phyloP scores from a whole-genome alignment of 1,140 invertebrate genomes.

The Magallana gigas region DNA sequence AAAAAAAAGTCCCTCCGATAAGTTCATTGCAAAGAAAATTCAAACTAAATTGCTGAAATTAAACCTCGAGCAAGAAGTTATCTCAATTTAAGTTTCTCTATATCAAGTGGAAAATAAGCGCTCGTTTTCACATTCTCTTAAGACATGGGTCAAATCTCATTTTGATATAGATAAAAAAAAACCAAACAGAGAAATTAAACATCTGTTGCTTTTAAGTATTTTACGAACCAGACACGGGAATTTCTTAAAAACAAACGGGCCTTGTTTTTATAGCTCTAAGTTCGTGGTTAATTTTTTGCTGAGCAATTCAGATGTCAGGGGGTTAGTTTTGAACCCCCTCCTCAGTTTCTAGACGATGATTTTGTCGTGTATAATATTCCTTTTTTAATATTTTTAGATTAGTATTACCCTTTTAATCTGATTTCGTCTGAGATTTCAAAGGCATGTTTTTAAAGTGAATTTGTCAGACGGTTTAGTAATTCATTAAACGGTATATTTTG shows the following conservation, averaged over 20 bases:
- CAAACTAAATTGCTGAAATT: neutral
- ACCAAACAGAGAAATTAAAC: neutral
- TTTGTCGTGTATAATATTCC: neutral
- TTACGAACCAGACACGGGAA: conserved; percentile 2
- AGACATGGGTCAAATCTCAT: neutral
- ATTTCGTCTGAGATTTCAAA: conserved; percentile 21
- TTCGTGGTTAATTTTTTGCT: conserved; percentile 28
- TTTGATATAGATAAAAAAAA: neutral
- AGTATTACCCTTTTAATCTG: neutral
- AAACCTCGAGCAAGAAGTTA: neutral
- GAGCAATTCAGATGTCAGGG: conserved; percentile 23
- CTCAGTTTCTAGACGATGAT: neutral
- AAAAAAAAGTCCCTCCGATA: no score
- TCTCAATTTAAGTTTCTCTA: neutral
- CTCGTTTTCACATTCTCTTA: neutral
- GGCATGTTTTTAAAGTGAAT: neutral
- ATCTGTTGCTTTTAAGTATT: conserved; percentile 28
- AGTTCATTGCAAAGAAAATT: neutral
- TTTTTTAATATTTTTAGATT: neutral
- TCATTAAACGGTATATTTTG: neutral
- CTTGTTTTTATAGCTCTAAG: conserved; percentile 13
- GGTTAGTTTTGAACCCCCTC: conserved; percentile 2
- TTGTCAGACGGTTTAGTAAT: neutral
- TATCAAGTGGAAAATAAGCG: neutral
- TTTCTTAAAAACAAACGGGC: neutral